Evolutionary conservation across 23 tunicate genomes (phyloP), one percentile per base, ranked within the genome.

Genomic region (Styela clava): DNA sequence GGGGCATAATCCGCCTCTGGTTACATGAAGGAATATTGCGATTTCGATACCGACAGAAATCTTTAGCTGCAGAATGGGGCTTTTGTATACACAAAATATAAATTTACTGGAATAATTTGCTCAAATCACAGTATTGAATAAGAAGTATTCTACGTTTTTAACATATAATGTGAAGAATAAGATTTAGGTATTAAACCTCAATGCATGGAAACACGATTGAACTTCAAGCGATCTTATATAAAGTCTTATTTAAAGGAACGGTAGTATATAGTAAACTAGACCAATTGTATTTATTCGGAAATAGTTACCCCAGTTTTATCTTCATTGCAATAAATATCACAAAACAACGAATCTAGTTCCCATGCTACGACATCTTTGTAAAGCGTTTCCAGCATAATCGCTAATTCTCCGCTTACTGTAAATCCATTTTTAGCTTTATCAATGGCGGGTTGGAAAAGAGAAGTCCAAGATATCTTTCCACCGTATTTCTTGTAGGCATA

Each of bases 401-500:
- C 87, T 2, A 91, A 68, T 44, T 73, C 74, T 9, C 52, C 82
- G 52, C 64, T 74, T 30, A 91, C 78, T 0, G 25, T 24, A 51
- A 86, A 86, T 1, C 90, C 97, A 28, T 85, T 78, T 79, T 61
- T 81, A 63, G 90, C 87, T 62, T 78, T 68, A 1, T 82, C 63
- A 35, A 91, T 91, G 16, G 88, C 88, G 1, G 81, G 74, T 82
- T 69, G 62, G 69, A 91, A 85, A 7, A 91, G 69, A 28, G 81
- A 56, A 22, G 68, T 70, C 97, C 97, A 91, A 24, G 33, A 23
- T 61, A 91, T 87, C 18, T 74, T 78, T 16, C 96, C 96, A 2
- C 97, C 97, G 78, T 91, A 91, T 31, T 82, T 86, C 24, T 86
- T 51, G 62, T 91, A 86, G 1, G 88, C 88, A 37, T 85, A 91